Evolutionary conservation across 2,797 vertebrate genomes (phyloP).

Genomic region (Crypturellus tataupa): DNA sequence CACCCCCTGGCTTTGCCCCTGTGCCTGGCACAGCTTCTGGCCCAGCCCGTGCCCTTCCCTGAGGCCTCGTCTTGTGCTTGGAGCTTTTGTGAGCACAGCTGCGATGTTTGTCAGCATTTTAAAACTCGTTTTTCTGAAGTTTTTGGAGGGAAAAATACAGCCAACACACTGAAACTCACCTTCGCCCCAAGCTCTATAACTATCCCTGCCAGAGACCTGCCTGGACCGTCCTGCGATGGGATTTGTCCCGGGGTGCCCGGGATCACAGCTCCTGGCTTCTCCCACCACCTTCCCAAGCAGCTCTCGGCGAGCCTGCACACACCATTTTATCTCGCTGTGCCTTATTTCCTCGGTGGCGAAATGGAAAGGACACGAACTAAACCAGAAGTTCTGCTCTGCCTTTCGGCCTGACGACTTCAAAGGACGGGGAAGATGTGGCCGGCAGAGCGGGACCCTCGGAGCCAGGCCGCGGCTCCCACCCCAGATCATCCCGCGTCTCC

Average conservation of each 20-base stretch:
- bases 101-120: background rate
- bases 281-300: background rate
- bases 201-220: background rate
- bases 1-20: background rate
- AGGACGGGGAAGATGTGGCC: background rate
- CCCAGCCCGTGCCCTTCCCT: background rate
- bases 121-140: background rate
- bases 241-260: background rate
- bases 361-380: background rate
- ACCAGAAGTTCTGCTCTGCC: background rate
- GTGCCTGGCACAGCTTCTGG: background rate
- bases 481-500: background rate
- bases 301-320: background rate
- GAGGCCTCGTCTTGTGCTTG: background rate
- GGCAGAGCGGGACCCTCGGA: background rate
- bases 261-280: background rate
- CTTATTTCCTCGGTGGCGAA: background rate
- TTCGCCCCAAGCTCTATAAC: background rate
- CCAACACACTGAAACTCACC: background rate
- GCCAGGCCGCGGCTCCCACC: conserved; percentile 29
- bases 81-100: background rate
- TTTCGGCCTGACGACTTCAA: background rate
- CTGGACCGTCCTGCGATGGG: background rate
- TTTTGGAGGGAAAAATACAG: background rate
- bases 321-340: background rate